phyloP scores from a whole-genome alignment of 2,113 vertebrate species.

The Apteryx owenii region DNA sequence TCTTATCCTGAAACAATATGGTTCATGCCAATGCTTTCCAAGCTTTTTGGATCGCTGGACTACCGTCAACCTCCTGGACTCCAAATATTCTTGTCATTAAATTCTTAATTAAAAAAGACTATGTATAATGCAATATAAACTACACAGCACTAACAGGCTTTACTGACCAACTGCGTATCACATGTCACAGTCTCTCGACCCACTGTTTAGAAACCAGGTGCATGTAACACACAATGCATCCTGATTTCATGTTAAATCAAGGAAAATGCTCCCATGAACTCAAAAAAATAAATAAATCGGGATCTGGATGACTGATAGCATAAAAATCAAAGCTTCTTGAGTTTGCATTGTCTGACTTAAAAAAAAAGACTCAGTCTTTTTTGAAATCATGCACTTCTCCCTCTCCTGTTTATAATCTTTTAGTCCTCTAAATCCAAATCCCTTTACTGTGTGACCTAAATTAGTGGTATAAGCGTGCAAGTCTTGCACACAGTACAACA shows the following conservation, averaged over 20 bases:
- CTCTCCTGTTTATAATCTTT: not conserved
- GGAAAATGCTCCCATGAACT: not conserved
- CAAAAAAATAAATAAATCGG: not conserved
- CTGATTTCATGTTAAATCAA: not conserved
- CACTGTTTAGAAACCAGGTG: not conserved
- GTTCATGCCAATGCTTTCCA: not conserved
- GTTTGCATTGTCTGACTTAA: fast-evolving
- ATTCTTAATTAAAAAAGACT: not conserved
- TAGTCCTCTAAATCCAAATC: not conserved
- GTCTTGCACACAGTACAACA: too few relatives aligned
- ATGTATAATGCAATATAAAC: not conserved
- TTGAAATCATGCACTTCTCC: not conserved
- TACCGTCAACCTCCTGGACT: not conserved
- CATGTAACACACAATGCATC: not conserved
- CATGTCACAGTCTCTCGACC: fast-evolving
- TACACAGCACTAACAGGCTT: not conserved
- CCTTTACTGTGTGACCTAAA: fast-evolving
- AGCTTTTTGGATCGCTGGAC: not conserved
- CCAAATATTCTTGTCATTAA: not conserved
- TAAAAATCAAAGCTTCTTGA: not conserved
- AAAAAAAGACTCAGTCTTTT: not conserved
- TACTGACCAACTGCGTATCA: not conserved
- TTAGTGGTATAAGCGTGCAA: not conserved
- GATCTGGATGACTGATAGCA: not conserved
- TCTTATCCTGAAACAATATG: not conserved